Base-by-base conservation (phyloP, 1,140 invertebrate genomes). In the Drosophila sechellia region DNA sequence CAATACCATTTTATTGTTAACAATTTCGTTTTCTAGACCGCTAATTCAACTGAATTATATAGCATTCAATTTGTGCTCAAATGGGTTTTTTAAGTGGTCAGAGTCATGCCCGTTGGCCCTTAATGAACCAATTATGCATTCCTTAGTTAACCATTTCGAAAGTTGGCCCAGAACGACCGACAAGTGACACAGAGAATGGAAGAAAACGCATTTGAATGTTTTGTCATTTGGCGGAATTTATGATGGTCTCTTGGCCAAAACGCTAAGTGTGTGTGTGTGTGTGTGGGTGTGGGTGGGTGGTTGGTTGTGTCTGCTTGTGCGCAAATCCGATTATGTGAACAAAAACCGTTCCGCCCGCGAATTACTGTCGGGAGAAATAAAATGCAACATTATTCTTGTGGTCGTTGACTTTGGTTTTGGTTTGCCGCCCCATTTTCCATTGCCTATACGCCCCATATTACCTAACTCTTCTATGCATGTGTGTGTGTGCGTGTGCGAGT, bases 361-460 rank as follows among this genome's bases (percentile, higher is more conserved):
- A 87, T 87, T 87, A 89, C 84, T 77, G 84, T 84, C 77, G 68
- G 65, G 79, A 83, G 84, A 89, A 79, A 87, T 87, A 71, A 87
- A 87, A 87, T 84, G 84, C 77, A 84, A 84, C 84, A 89, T 87
- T 87, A 89, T 87, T 87, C 79, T 84, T 87, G 69, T 81, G 77
- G 77, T 77, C 73, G 79, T 85, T 80, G 79, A 83, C 79, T 61
- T 59, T 74, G 53, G 53, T 65, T 65, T 68, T 3, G 35, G 57
- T 37, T 61, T 61, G 39, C 25, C 46, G 46, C 13, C 25, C 46
- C 46, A 48, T 48, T 49, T 42, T 22, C 40, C 22, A 40, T 77
- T 72, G 42, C 66, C 74, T 89, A 65, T 84, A 83, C 77, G 79
- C 66, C 84, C 56, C 76, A 57, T 68, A 87, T 79, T 79, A 87